phyloP scores from a whole-genome alignment of 2,113 vertebrate species.

The Pseudorhombus dupliciocellatus region DNA sequence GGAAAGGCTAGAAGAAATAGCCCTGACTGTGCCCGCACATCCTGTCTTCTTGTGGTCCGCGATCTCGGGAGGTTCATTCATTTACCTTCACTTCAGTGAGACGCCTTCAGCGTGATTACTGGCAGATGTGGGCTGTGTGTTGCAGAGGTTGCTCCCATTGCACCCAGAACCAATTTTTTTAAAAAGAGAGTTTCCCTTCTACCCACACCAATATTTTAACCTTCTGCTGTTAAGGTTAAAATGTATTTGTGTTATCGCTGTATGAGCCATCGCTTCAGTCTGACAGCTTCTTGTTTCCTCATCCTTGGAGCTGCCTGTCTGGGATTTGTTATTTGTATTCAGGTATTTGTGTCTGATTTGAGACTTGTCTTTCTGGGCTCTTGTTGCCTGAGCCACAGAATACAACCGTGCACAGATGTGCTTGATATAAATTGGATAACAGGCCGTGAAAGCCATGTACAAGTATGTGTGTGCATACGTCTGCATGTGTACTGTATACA shows the following conservation, averaged over 20 bases:
- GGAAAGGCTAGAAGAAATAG: constrained; percentile 37
- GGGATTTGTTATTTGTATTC: constrained; percentile 26
- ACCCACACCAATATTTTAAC: not conserved
- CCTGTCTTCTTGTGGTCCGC: constrained; percentile 53
- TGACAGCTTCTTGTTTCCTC: constrained; percentile 9
- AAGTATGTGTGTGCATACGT: not conserved
- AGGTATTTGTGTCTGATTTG: constrained; percentile 29
- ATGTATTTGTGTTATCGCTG: not conserved
- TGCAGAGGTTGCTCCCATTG: constrained; percentile 1
- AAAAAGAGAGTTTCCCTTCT: constrained; percentile 10
- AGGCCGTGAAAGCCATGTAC: constrained; percentile 29
- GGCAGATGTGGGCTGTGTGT: constrained; percentile 49
- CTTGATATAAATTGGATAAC: constrained; percentile 57
- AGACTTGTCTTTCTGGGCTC: constrained; percentile 25
- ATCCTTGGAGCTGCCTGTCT: constrained; percentile 9
- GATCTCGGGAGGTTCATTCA: constrained; percentile 38
- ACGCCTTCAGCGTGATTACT: constrained; percentile 46
- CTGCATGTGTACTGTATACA: constrained; percentile 38
- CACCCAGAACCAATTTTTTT: not conserved
- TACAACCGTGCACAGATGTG: constrained; percentile 51
- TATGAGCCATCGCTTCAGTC: constrained; percentile 1
- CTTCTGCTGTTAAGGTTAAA: not conserved
- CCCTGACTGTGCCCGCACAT: constrained; percentile 48
- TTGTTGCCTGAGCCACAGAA: constrained; percentile 46
- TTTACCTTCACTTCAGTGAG: constrained; percentile 57